These are phyloP conservation scores for Drosophila azteca DNA, from an alignment of 1,140 invertebrate species.

Conservation along the genomic window DNA sequence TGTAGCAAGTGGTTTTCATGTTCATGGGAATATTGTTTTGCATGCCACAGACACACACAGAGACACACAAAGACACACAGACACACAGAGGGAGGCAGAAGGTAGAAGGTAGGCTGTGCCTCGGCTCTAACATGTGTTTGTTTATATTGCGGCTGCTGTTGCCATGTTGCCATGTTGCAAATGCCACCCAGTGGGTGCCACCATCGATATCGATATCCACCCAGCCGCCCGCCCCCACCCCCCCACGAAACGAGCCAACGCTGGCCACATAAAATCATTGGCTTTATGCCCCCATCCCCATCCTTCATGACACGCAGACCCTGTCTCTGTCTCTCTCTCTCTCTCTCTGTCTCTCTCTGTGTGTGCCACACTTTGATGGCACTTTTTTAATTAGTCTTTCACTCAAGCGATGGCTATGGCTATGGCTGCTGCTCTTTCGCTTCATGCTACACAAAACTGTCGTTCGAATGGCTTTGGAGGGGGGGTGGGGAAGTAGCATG, in stretches of 20 bases:
- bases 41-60: slow-evolving; percentile 48
- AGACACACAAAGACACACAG: background rate
- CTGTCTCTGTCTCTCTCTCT: slow-evolving; percentile 13
- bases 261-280: slow-evolving; percentile 51
- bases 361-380: slow-evolving; percentile 73
- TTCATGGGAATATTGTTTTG: slow-evolving; percentile 80
- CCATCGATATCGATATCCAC: slow-evolving; percentile 16
- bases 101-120: slow-evolving; percentile 23
- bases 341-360: slow-evolving; percentile 25
- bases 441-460: slow-evolving; percentile 41
- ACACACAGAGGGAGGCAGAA: too few relatives aligned
- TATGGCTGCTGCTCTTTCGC: slow-evolving; percentile 15
- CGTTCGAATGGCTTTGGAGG: slow-evolving; percentile 15
- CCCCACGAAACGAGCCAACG: slow-evolving; percentile 4
- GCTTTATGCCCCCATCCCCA: slow-evolving; percentile 57
- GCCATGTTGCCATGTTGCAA: slow-evolving; percentile 36
- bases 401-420: slow-evolving; percentile 6
- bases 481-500: too few relatives aligned
- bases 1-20: slow-evolving; percentile 82
- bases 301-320: slow-evolving; percentile 40
- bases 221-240: background rate
- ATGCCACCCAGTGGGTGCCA: slow-evolving; percentile 69
- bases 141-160: slow-evolving; percentile 60
- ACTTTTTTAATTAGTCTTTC: slow-evolving; percentile 76
- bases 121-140: slow-evolving; percentile 56